Conservation (phyloP, 1,140 invertebrate genomes). For the Streblospio benedicti region DNA sequence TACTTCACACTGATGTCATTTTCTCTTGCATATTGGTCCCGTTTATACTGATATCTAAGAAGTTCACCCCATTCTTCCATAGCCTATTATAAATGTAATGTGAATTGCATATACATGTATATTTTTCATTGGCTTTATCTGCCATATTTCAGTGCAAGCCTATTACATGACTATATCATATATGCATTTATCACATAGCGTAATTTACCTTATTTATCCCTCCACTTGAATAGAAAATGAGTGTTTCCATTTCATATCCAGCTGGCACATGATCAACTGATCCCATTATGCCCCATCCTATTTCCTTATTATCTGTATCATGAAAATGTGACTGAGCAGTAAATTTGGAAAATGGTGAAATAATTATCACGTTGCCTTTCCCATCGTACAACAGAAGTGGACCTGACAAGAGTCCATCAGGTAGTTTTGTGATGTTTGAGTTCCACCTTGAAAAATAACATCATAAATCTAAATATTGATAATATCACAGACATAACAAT, state of each 20-base stretch:
- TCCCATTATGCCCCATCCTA: conserved; percentile 34
- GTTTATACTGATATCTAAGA: conserved; percentile 21
- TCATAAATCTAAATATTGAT: too few species aligned
- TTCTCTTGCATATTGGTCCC: conserved; percentile 14
- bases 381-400: conserved; percentile 30
- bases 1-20: conserved; percentile 24
- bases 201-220: conserved; percentile 31
- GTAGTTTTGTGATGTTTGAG: neutral
- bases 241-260: conserved; percentile 23
- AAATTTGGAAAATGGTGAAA: conserved; percentile 28
- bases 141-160: neutral
- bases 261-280: conserved; percentile 27
- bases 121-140: neutral
- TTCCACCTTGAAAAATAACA: conserved; percentile 6
- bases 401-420: conserved; percentile 24
- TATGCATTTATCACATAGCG: neutral
- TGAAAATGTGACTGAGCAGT: conserved; percentile 26
- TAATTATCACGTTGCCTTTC: conserved; percentile 21
- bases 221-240: conserved; percentile 22
- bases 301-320: conserved; percentile 1
- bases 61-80: conserved; percentile 27
- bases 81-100: conserved; percentile 18
- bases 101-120: neutral
- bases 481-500: too few species aligned
- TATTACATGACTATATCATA: neutral